These are phyloP conservation scores for Cephus sareptanus DNA, from an alignment of 2,888 invertebrate genomes.

Conservation along the genomic window DNA sequence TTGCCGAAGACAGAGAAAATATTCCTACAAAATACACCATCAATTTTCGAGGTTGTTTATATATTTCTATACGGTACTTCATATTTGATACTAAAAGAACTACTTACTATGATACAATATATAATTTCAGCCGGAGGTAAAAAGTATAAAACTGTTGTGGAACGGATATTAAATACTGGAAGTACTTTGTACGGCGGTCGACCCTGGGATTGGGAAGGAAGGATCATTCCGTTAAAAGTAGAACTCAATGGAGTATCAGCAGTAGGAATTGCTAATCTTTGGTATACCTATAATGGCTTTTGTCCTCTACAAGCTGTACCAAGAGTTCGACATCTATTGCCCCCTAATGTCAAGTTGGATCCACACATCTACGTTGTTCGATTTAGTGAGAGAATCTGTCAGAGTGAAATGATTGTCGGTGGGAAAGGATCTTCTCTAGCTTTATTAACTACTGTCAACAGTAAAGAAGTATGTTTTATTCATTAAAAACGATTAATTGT, in stretches of 20 bases:
- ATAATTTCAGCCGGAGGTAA: constrained; percentile 36
- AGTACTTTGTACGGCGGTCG: constrained; percentile 47
- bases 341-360: constrained; percentile 31
- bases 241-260: constrained; percentile 48
- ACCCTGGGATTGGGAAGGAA: constrained; percentile 50
- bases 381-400: constrained; percentile 68
- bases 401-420: constrained; percentile 73
- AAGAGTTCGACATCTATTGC: constrained; percentile 14
- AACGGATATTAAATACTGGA: constrained; percentile 28
- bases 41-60: constrained; percentile 67
- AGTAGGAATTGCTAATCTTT: constrained; percentile 61
- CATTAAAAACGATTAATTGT: constrained; percentile 2
- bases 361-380: constrained; percentile 59
- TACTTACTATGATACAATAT: not conserved
- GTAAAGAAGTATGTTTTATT: constrained; percentile 63
- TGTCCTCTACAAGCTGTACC: constrained; percentile 11
- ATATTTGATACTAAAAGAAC: not conserved
- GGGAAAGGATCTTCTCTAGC: constrained; percentile 85
- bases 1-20: constrained; percentile 63
- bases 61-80: not conserved
- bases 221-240: constrained; percentile 33
- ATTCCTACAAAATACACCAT: constrained; percentile 68
- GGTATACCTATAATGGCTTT: constrained; percentile 53
- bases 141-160: constrained; percentile 39
- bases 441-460: constrained; percentile 68